These are phyloP conservation scores for Microtus richardsoni DNA, from an alignment of 2,113 vertebrate genomes.

Conservation along the genomic window DNA sequence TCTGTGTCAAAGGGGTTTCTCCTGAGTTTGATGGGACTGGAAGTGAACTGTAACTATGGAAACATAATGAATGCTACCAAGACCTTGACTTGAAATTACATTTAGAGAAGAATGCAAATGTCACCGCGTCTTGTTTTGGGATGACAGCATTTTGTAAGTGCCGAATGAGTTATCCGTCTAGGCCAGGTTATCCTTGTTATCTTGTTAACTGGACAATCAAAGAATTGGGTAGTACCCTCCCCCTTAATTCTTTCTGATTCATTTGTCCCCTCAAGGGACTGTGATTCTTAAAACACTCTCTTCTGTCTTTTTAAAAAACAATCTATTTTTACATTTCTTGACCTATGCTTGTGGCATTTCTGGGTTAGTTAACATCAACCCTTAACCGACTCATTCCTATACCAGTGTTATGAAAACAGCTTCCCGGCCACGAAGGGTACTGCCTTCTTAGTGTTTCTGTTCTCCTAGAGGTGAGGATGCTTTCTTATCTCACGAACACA, in stretches of 20 bases:
- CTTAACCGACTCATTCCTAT: slow-evolving; percentile 68
- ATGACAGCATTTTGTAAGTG: slow-evolving; percentile 35
- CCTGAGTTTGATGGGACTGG: slow-evolving; percentile 18
- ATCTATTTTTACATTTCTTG: slow-evolving; percentile 69
- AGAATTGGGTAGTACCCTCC: neutral
- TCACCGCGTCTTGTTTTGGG: slow-evolving; percentile 57
- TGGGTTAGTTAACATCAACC: slow-evolving; percentile 78
- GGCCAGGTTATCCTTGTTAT: neutral
- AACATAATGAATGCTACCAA: slow-evolving; percentile 65
- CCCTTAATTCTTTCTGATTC: slow-evolving; percentile 14
- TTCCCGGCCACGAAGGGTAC: slow-evolving; percentile 35
- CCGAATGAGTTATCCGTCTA: neutral
- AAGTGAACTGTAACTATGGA: slow-evolving; percentile 70
- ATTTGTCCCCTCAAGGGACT: neutral
- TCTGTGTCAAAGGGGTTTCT: slow-evolving; percentile 43
- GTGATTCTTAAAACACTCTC: slow-evolving; percentile 36
- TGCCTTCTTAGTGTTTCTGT: slow-evolving; percentile 40
- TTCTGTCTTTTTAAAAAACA: slow-evolving; percentile 40
- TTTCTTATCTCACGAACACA: slow-evolving; percentile 72
- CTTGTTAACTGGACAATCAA: neutral
- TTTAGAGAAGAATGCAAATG: slow-evolving; percentile 56
- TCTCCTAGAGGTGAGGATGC: slow-evolving; percentile 66
- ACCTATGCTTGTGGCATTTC: slow-evolving; percentile 84
- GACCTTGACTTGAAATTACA: slow-evolving; percentile 57
- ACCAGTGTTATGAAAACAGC: slow-evolving; percentile 48